These are phyloP conservation scores for Incurvaria masculella DNA, from an alignment of 2,888 invertebrate genomes.

Conservation along the genomic window DNA sequence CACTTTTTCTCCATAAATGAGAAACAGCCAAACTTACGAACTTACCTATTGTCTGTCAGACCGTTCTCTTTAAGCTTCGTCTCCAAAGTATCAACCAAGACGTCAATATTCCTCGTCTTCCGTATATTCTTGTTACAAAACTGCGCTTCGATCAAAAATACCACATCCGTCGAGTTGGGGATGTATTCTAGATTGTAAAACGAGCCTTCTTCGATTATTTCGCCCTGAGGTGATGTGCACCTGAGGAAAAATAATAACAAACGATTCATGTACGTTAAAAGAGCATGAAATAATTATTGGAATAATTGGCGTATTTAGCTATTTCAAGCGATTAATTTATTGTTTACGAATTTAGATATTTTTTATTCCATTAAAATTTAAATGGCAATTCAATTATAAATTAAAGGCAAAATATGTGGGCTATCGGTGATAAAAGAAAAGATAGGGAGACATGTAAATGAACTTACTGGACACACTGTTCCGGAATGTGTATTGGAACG, in stretches of 20 bases:
- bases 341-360: no score
- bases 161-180: slow-evolving; percentile 75
- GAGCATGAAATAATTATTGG: no score
- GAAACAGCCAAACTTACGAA: no score
- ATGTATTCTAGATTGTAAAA: slow-evolving; percentile 65
- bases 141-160: slow-evolving; percentile 87
- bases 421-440: no score
- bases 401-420: no score
- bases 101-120: slow-evolving; percentile 64
- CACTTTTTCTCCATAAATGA: no score
- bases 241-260: slow-evolving; percentile 31
- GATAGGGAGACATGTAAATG: no score
- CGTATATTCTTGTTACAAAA: slow-evolving; percentile 73
- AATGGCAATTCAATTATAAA: no score
- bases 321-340: no score
- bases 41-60: slow-evolving; percentile 65
- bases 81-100: slow-evolving; percentile 63
- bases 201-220: slow-evolving; percentile 70
- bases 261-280: no score
- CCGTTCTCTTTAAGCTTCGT: slow-evolving; percentile 65
- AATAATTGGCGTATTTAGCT: no score
- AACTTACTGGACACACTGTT: slow-evolving; percentile 75
- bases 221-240: slow-evolving; percentile 68
- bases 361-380: no score
- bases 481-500: slow-evolving; percentile 76